These are phyloP conservation scores for Phrynocephalus vlangalii DNA, from an alignment of 2,797 vertebrate species.

Conservation along the genomic window DNA sequence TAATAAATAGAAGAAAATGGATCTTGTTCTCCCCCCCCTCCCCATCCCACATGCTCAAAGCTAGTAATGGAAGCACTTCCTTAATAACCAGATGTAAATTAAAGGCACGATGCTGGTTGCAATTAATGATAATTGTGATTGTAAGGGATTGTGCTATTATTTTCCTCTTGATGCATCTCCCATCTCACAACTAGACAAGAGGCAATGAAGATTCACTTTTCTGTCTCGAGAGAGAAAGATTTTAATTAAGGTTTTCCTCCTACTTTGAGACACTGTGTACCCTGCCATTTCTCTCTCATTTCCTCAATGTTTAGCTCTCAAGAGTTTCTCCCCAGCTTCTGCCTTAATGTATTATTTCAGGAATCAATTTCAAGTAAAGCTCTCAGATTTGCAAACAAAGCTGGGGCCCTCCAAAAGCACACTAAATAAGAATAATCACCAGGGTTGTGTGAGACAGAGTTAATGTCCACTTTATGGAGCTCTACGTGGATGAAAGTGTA, in stretches of 20 bases:
- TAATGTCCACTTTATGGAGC: background rate
- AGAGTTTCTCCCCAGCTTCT: background rate
- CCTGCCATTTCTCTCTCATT: background rate
- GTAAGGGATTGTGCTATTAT: background rate
- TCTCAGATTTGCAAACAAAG: background rate
- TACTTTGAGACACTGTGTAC: background rate
- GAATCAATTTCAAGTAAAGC: background rate
- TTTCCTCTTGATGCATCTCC: background rate
- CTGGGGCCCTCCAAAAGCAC: background rate
- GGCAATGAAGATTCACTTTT: fast-evolving
- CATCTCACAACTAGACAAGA: background rate
- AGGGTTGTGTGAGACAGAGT: background rate
- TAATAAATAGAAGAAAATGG: no score
- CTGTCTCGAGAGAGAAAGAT: slow-evolving; percentile 19
- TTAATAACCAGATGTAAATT: background rate
- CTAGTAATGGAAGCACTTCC: slow-evolving; percentile 19
- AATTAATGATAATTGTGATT: background rate
- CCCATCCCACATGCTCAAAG: background rate
- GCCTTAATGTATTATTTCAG: background rate
- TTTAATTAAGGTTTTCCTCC: slow-evolving; percentile 40
- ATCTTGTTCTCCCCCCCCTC: slow-evolving; percentile 18
- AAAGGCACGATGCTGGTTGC: slow-evolving; percentile 10
- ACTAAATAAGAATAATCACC: background rate
- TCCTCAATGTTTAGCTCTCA: background rate
- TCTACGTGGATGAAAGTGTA: background rate